A percentile compares a stretch with the other conserved stretches of the same genome.
Conservation (phyloP, 37 sponge, comb jelly and placozoan genomes). For the Dysidea cf. avara region DNA sequence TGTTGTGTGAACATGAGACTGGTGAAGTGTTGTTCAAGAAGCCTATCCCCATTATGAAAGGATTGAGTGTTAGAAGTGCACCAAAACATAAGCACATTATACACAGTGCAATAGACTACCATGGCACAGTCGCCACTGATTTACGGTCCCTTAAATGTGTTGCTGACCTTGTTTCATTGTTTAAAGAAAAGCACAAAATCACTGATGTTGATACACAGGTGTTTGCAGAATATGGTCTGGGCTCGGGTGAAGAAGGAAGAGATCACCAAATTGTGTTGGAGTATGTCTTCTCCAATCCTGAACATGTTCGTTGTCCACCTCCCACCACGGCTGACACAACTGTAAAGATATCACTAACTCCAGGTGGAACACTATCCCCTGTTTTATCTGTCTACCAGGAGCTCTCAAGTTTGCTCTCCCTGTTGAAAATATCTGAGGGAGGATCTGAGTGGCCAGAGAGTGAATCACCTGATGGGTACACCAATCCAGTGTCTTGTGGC, state of each 20-base stretch:
- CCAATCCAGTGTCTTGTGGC: background rate
- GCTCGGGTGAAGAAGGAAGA: background rate
- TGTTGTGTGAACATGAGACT: too few species aligned
- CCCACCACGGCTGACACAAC: slow-evolving; percentile 36
- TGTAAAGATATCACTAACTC: slow-evolving; percentile 35
- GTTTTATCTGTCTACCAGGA: slow-evolving; percentile 36
- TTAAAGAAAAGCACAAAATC: background rate
- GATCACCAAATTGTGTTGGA: slow-evolving; percentile 17
- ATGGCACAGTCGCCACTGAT: background rate
- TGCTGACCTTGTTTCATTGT: too few species aligned
- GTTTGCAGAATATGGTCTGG: slow-evolving; percentile 9
- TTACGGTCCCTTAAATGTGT: too few species aligned
- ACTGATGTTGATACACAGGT: background rate
- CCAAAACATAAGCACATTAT: background rate
- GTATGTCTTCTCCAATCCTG: slow-evolving; percentile 38
- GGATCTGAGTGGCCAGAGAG: slow-evolving; percentile 13
- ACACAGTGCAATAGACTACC: background rate
- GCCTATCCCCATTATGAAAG: too few species aligned
- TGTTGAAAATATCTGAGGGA: slow-evolving; percentile 28
- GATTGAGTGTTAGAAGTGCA: too few species aligned
- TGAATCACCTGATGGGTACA: background rate
- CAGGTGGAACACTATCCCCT: slow-evolving; percentile 40
- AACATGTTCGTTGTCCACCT: slow-evolving; percentile 26
- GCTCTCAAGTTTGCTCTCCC: slow-evolving; percentile 18
- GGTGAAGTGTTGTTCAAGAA: too few species aligned